Percentiles rank a stretch among this genome's conserved stretches.
These are phyloP conservation scores for Hylaea fasciaria DNA, from an alignment of 2,888 invertebrate genomes.

Conservation along the genomic window DNA sequence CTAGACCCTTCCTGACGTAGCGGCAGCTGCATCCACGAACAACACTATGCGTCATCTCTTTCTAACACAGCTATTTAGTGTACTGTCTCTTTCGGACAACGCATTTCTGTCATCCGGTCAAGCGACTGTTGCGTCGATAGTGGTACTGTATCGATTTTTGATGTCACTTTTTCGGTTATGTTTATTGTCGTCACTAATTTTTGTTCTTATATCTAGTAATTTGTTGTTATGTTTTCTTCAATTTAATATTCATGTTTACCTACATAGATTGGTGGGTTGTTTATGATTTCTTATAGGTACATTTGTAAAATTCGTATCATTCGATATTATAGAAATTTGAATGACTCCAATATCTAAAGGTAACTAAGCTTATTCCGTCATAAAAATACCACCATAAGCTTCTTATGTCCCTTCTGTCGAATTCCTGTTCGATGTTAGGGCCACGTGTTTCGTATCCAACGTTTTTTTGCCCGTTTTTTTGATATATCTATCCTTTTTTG, in stretches of 20 bases:
- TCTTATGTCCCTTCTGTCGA: constrained; percentile 38
- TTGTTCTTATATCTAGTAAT: constrained; percentile 4
- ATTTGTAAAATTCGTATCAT: no score
- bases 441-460: constrained; percentile 64
- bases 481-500: constrained; percentile 53
- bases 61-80: constrained; percentile 51
- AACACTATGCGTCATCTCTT: constrained; percentile 59
- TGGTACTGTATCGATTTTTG: constrained; percentile 70
- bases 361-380: not conserved
- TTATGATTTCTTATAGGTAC: no score
- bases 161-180: constrained; percentile 41
- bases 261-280: no score
- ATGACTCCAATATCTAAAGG: not conserved
- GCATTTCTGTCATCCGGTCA: constrained; percentile 75
- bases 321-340: no score
- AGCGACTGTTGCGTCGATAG: constrained; percentile 62
- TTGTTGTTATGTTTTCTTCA: not conserved
- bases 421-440: constrained; percentile 41
- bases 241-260: not conserved
- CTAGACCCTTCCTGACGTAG: constrained; percentile 78
- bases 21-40: constrained; percentile 82
- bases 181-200: constrained; percentile 19
- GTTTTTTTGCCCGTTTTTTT: constrained; percentile 48
- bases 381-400: constrained; percentile 34
- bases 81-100: constrained; percentile 60